These are phyloP conservation scores for Rhinoderma darwinii DNA, from an alignment of 2,113 vertebrate species.

Conservation along the genomic window DNA sequence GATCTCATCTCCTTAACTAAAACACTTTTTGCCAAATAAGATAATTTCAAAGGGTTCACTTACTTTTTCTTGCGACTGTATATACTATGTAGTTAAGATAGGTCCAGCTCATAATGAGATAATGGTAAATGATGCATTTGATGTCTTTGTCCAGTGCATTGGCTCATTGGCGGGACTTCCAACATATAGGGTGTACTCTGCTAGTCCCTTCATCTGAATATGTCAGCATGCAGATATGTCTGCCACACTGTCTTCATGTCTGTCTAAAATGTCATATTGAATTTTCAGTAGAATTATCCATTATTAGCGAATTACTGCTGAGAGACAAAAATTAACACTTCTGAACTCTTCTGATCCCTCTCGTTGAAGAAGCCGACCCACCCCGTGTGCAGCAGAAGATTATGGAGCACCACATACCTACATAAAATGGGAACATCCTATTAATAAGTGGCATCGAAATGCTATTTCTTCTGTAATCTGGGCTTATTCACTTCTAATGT, in stretches of 20 bases:
- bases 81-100: too few relatives aligned
- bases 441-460: neutral
- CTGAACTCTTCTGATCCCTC: neutral
- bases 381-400: neutral
- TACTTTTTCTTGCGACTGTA: too few relatives aligned
- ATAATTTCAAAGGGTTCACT: too few relatives aligned
- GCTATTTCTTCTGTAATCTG: neutral
- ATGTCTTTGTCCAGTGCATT: too few relatives aligned
- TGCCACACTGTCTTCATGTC: neutral
- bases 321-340: neutral
- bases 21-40: too few relatives aligned
- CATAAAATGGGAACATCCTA: neutral
- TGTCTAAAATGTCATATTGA: neutral
- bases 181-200: too few relatives aligned
- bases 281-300: neutral
- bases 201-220: too few relatives aligned
- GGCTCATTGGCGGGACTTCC: too few relatives aligned
- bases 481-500: neutral
- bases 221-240: too few relatives aligned
- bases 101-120: too few relatives aligned
- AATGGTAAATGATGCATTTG: too few relatives aligned
- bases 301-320: neutral
- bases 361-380: neutral
- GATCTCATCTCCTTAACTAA: too few relatives aligned
- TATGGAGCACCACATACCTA: neutral